A percentile compares a stretch with the other conserved stretches of the same genome.
Conservation (phyloP, 2,797 vertebrate species). For the Trachurus trachurus region DNA sequence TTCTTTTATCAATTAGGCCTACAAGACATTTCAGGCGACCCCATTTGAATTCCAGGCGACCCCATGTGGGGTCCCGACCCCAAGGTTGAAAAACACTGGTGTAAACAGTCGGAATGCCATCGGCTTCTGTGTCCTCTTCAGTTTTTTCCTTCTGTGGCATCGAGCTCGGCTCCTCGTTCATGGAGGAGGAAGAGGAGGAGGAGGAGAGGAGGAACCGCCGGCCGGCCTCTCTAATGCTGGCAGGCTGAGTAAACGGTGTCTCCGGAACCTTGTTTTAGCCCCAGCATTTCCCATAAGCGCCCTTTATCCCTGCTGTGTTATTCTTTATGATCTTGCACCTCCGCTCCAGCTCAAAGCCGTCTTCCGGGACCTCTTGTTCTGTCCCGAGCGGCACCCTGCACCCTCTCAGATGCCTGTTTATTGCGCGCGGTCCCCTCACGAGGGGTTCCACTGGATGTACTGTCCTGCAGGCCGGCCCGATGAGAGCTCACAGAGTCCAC, state of each 20-base stretch:
- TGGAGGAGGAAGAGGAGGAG: not conserved
- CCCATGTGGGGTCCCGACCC: too few relatives aligned
- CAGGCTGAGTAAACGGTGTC: conserved; percentile 80
- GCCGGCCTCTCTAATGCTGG: conserved; percentile 72
- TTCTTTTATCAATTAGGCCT: too few relatives aligned
- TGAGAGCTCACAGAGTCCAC: conserved; percentile 18
- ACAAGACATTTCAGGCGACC: too few relatives aligned
- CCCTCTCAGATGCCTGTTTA: conserved; percentile 26
- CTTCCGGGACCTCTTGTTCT: conserved; percentile 60
- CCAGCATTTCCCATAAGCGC: conserved; percentile 73
- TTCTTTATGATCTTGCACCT: conserved; percentile 77
- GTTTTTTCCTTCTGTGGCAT: conserved; percentile 41
- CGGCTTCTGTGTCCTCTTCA: conserved; percentile 51
- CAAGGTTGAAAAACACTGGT: too few relatives aligned
- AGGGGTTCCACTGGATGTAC: conserved; percentile 2
- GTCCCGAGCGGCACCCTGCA: conserved; percentile 28
- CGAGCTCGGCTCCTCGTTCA: conserved; percentile 26
- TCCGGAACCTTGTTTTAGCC: conserved; percentile 77
- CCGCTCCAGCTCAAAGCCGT: conserved; percentile 72
- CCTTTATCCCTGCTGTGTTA: conserved; percentile 78
- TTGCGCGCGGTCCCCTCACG: not conserved
- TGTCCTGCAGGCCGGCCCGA: conserved; percentile 35
- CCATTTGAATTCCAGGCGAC: too few relatives aligned
- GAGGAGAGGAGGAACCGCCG: conserved; percentile 27
- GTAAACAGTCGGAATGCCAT: conserved; percentile 36